A percentile compares a stretch with the other conserved stretches of the same genome.
Evolutionary conservation across 1,140 invertebrate species (phyloP).

Genomic region (Probaryconus sp.): DNA sequence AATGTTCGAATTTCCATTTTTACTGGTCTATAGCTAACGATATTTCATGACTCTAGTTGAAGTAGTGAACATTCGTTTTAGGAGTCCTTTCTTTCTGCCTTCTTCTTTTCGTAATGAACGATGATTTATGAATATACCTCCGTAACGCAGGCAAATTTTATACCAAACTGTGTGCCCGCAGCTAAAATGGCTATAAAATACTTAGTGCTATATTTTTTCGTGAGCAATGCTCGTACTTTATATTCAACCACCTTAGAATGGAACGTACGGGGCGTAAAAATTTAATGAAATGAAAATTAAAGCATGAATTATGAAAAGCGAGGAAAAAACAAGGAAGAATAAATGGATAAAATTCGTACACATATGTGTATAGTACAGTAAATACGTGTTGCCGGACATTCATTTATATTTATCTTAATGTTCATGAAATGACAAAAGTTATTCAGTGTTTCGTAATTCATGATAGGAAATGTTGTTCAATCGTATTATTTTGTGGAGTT

Average conservation of each 20-base stretch:
- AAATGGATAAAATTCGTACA: no score
- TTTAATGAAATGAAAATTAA: background rate
- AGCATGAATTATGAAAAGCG: background rate
- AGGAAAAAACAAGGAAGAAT: background rate
- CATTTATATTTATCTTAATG: no score
- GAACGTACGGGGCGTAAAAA: slow-evolving; percentile 2
- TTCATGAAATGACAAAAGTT: no score
- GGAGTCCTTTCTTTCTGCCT: slow-evolving; percentile 35
- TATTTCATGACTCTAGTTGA: slow-evolving; percentile 39
- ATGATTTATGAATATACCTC: slow-evolving; percentile 60
- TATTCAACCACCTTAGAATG: slow-evolving; percentile 21
- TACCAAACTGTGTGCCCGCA: slow-evolving; percentile 55
- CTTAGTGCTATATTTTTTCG: slow-evolving; percentile 51
- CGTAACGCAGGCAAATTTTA: slow-evolving; percentile 57
- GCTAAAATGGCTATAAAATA: slow-evolving; percentile 60
- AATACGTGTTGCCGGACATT: no score
- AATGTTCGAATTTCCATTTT: slow-evolving; percentile 46
- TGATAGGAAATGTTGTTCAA: no score
- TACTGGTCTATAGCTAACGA: slow-evolving; percentile 44
- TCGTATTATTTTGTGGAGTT: no score
- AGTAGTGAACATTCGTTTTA: slow-evolving; percentile 50
- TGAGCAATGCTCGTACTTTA: slow-evolving; percentile 11
- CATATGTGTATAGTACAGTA: no score
- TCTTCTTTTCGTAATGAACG: slow-evolving; percentile 48
- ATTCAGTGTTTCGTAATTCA: no score